Evolutionary conservation across 2,888 invertebrate species (phyloP), one percentile per base, ranked within the genome.

Genomic region (Drosophila paramelanica): DNA sequence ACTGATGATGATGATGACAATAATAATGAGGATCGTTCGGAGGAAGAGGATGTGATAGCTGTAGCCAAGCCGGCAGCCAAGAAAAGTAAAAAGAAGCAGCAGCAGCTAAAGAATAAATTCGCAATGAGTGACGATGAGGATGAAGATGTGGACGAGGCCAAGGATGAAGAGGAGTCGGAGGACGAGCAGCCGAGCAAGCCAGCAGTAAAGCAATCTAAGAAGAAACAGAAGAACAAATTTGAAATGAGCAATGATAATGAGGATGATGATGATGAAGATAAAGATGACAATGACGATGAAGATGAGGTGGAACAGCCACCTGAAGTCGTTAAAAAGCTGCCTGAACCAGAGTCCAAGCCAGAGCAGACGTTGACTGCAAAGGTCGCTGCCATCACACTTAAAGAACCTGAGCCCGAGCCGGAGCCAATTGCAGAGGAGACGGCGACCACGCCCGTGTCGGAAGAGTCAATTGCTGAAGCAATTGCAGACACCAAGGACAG

Each of bases 21-120:
- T 53, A 14, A 45, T 8, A 20, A 49, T 20, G 49, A 20, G 3
- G 25, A 49, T 0, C 79, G 74, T 79, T n/a, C n/a, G 3, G 80
- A 79, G 1, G 77, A 74, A 31, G 81, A 73, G 3, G 67, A 68
- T 3, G 39, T 39, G 17, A 51, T 64, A 25, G 31, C 14, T 2
- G 43, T 59, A 1, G 60, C 67, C 3, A 90, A 90, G 66, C 80
- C 90, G 2, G 79, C 82, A 2, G 62, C 84, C 11, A 92, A 91
- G 50, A 92, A 93, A 68, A 77, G 81, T 11, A 72, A 77, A 4
- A 92, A 92, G 70, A 92, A 92, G 67, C 91, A 92, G 42, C 81
- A 83, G 52, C 59, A 60, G 41, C 17, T 33, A 56, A 74, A 33
- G 25, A 85, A 81, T 45, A 85, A 85, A 75, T 80, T 78, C 33